A percentile compares a stretch with the other conserved stretches of the same genome.
These are phyloP conservation scores for Ypsolopha sequella DNA, from an alignment of 2,888 invertebrate species.

Conservation along the genomic window DNA sequence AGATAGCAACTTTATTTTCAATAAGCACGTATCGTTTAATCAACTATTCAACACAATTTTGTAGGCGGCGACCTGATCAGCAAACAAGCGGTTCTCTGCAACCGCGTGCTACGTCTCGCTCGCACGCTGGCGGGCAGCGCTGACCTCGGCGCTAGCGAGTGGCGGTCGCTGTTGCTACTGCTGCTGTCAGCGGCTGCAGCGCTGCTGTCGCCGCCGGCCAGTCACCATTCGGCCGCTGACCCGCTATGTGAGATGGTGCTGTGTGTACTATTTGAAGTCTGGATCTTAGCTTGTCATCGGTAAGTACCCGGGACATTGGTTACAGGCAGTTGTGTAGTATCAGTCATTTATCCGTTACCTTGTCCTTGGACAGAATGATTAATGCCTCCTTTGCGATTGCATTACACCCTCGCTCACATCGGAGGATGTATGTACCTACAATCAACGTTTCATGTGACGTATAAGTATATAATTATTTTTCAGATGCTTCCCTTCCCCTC, in stretches of 20 bases:
- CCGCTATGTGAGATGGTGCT: conserved; percentile 94
- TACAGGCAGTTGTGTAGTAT: neutral
- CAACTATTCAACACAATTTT: neutral
- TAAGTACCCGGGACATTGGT: conserved; percentile 12
- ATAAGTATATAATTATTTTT: too few species aligned
- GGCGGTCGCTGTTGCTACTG: conserved; percentile 90
- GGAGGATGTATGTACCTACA: too few species aligned
- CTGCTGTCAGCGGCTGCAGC: conserved; percentile 88
- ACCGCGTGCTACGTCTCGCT: conserved; percentile 87
- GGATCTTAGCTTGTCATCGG: conserved; percentile 72
- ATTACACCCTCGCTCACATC: too few species aligned
- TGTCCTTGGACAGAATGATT: too few species aligned
- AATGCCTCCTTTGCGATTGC: too few species aligned
- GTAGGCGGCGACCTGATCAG: conserved; percentile 90
- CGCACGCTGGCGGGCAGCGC: conserved; percentile 74
- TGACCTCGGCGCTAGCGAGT: conserved; percentile 84
- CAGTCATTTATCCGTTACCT: neutral
- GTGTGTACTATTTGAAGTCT: conserved; percentile 92
- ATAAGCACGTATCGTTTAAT: neutral
- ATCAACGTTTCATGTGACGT: too few species aligned
- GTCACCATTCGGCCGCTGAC: conserved; percentile 95
- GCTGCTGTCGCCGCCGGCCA: conserved; percentile 90
- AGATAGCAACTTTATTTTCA: too few species aligned
- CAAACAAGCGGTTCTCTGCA: conserved; percentile 93
- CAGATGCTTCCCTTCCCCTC: conserved; percentile 92